A percentile compares a stretch with the other conserved stretches of the same genome.
These are phyloP conservation scores for Leptocoma aspasia DNA, from an alignment of 2,113 vertebrate genomes.

Conservation along the genomic window DNA sequence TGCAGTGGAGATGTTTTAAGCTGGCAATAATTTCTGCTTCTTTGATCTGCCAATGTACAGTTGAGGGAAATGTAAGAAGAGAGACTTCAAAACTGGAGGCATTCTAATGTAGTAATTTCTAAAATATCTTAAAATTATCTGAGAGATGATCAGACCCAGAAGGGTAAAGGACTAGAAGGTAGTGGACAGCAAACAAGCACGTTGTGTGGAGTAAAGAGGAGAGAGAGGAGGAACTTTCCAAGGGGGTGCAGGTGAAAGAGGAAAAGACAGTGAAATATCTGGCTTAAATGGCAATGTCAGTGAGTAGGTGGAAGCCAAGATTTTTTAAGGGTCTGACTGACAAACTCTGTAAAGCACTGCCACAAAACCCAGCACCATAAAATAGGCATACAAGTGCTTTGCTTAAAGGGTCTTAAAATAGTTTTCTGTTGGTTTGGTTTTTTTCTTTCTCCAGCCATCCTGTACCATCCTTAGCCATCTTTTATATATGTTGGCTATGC, in stretches of 20 bases:
- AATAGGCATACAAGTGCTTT: not conserved
- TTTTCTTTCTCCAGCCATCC: not conserved
- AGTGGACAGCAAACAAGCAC: not conserved
- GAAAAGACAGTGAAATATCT: not conserved
- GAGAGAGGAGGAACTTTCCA: not conserved
- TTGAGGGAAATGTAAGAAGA: not conserved
- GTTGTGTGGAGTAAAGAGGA: not conserved
- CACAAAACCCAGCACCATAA: not conserved
- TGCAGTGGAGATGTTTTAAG: not conserved
- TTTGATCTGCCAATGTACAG: not conserved
- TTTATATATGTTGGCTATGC: rapidly evolving
- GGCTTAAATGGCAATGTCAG: not conserved
- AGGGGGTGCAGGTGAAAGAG: not conserved
- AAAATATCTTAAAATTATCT: not conserved
- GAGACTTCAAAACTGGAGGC: not conserved
- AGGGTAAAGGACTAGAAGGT: not conserved
- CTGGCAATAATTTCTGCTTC: not conserved
- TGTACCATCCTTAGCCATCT: not conserved
- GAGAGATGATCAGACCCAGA: not conserved
- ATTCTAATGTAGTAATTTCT: not conserved
- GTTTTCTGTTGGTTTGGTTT: not conserved
- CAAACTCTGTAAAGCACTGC: not conserved
- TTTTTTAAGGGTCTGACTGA: not conserved
- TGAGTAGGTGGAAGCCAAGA: not conserved
- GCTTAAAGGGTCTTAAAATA: not conserved